Percentiles rank a stretch among this genome's conserved stretches.
Conservation (phyloP, 2,113 vertebrate genomes). For the Echinops telfairi region DNA sequence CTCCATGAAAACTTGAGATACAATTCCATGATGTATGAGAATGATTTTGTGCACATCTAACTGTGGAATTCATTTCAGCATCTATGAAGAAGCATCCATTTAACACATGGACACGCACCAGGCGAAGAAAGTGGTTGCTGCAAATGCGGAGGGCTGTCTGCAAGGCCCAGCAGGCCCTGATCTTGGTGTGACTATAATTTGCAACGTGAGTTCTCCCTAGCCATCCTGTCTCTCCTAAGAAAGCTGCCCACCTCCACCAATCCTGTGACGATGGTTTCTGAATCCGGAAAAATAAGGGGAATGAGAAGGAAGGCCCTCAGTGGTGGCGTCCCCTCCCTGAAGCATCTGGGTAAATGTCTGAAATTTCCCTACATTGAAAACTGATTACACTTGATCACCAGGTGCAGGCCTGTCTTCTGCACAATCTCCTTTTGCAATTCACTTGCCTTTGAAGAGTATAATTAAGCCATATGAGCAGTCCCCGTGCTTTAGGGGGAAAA, state of each 20-base stretch:
- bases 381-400: conserved; percentile 57
- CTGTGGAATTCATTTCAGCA: neutral
- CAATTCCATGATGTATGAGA: neutral
- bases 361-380: neutral
- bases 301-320: neutral
- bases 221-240: neutral
- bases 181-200: conserved; percentile 38
- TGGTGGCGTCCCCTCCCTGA: neutral
- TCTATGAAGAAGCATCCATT: neutral
- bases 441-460: conserved; percentile 32
- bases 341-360: conserved; percentile 19
- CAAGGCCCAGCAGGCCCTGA: neutral
- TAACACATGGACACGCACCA: neutral
- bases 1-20: conserved; percentile 15
- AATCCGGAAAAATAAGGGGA: conserved; percentile 63
- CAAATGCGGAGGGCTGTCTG: neutral
- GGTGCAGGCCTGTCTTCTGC: conserved; percentile 14
- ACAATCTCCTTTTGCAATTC: neutral
- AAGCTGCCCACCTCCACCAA: neutral
- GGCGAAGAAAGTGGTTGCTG: neutral
- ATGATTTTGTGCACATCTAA: conserved; percentile 32
- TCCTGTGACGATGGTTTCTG: conserved; percentile 69
- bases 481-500: neutral
- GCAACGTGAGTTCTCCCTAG: conserved; percentile 42
- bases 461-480: conserved; percentile 24